These are phyloP conservation scores for Entomobrya multifasciata DNA, from an alignment of 2,888 invertebrate species.

Conservation along the genomic window DNA sequence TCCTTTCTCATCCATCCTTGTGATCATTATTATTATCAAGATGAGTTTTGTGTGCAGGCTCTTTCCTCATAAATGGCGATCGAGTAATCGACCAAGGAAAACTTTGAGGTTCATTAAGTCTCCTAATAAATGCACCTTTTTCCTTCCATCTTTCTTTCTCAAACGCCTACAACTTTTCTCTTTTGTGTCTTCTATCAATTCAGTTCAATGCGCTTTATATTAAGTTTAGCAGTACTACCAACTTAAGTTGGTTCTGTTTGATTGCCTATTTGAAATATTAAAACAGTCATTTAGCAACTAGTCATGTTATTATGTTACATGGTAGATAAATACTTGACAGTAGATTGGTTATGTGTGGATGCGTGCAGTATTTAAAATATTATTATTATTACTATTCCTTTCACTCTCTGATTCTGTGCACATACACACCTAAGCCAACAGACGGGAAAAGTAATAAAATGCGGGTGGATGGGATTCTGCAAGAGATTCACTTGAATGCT, in stretches of 20 bases:
- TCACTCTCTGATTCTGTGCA: not conserved
- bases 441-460: constrained; percentile 1
- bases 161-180: too few species aligned
- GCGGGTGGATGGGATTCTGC: constrained; percentile 22
- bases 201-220: too few species aligned
- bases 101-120: not conserved
- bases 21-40: too few species aligned
- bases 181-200: too few species aligned
- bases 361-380: not conserved
- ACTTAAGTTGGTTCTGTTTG: too few species aligned
- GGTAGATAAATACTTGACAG: too few species aligned
- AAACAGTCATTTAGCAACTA: too few species aligned
- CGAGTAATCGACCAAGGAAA: not conserved
- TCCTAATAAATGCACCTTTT: not conserved
- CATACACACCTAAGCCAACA: not conserved
- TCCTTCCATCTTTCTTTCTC: not conserved
- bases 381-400: not conserved
- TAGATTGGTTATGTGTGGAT: too few species aligned
- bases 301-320: too few species aligned
- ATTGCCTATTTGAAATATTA: constrained; percentile 9
- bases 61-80: not conserved
- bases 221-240: too few species aligned
- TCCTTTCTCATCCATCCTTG: not conserved
- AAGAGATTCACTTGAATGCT: not conserved
- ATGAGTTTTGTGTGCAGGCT: too few species aligned